Conservation (phyloP, 1,140 invertebrate genomes). For the Saccostrea echinata region DNA sequence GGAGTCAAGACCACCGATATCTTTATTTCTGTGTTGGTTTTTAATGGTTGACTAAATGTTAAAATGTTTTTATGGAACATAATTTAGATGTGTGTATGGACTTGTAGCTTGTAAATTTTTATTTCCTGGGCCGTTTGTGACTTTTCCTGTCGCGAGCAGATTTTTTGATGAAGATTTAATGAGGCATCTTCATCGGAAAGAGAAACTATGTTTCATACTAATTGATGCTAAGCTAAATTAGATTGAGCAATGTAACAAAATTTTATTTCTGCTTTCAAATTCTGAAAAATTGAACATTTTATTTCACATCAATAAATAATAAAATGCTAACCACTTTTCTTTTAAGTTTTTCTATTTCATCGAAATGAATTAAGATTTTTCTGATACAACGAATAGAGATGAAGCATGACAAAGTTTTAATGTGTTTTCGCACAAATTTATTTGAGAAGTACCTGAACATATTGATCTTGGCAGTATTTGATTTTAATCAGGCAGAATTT, state of each 20-base stretch:
- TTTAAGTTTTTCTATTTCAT: slow-evolving; percentile 1
- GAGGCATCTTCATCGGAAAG: not conserved
- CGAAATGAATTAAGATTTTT: not conserved
- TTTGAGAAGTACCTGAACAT: slow-evolving; percentile 8
- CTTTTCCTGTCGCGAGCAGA: not conserved
- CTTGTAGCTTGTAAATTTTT: slow-evolving; percentile 13
- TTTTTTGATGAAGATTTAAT: not conserved
- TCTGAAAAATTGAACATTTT: not conserved
- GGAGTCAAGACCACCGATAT: not conserved
- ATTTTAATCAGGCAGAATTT: slow-evolving; percentile 35
- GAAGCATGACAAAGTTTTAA: slow-evolving; percentile 25
- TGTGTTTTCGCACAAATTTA: slow-evolving; percentile 28
- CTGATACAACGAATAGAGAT: not conserved
- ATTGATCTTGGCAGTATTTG: not conserved
- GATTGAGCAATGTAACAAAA: not conserved
- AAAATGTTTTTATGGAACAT: not conserved
- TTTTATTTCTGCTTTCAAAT: not conserved
- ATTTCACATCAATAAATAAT: not conserved
- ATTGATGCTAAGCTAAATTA: not conserved
- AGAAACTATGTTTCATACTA: not conserved
- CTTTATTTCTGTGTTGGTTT: slow-evolving; percentile 5
- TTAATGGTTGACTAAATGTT: slow-evolving; percentile 28
- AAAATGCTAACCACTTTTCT: not conserved
- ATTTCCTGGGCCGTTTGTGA: slow-evolving; percentile 2
- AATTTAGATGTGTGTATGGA: slow-evolving; percentile 13